A percentile compares a stretch with the other conserved stretches of the same genome.
Evolutionary conservation across 1,140 invertebrate genomes (phyloP).

Genomic region (Megalopta genalis): DNA sequence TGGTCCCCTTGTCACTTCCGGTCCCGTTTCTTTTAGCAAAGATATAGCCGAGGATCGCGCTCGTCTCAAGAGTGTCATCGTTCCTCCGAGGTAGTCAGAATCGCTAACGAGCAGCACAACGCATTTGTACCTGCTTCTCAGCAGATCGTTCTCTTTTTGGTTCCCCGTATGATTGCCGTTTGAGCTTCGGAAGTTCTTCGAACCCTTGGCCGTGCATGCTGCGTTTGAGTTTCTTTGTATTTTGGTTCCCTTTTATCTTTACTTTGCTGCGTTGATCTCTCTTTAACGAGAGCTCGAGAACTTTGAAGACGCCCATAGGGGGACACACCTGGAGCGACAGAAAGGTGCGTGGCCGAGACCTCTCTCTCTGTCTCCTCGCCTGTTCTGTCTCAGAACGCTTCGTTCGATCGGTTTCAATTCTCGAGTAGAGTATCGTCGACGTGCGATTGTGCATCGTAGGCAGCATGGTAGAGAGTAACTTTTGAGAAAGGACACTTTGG

Average conservation of each 20-base stretch:
- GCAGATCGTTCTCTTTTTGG: not conserved
- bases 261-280: not conserved
- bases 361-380: not conserved
- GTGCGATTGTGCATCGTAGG: conserved; percentile 1
- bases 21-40: conserved; percentile 18
- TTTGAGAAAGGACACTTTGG: not conserved
- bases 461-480: conserved; percentile 36
- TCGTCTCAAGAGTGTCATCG: conserved; percentile 4
- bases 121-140: no score
- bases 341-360: conserved; percentile 29
- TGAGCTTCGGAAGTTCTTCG: conserved; percentile 29
- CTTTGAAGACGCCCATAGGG: not conserved
- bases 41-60: conserved; percentile 28
- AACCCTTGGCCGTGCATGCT: conserved; percentile 28
- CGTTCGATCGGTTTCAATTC: no score
- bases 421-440: no score
- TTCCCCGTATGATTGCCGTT: not conserved
- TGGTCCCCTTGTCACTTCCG: not conserved
- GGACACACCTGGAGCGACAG: conserved; percentile 9
- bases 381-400: not conserved
- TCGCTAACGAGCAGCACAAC: not conserved
- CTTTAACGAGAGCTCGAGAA: not conserved
- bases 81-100: conserved; percentile 30
- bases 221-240: not conserved
- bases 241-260: conserved; percentile 4